Percentiles rank a stretch among this genome's conserved stretches.
phyloP scores from a whole-genome alignment of 2,113 vertebrate genomes.

The Campylorhamphus procurvoides region DNA sequence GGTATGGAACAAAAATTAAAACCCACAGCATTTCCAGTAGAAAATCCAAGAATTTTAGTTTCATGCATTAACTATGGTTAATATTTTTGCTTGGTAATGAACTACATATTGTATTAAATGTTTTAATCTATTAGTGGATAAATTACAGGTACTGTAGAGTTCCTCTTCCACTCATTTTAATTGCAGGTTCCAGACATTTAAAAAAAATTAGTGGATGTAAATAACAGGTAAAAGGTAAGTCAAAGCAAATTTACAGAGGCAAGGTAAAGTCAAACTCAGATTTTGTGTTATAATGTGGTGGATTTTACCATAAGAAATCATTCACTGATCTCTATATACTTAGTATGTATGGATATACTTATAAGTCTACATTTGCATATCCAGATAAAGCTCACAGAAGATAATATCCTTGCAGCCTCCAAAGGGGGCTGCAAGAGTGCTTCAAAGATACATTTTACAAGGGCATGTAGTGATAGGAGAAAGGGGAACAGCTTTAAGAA shows the following conservation, averaged over 20 bases:
- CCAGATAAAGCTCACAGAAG: neutral
- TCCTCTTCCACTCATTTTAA: neutral
- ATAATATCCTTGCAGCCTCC: neutral
- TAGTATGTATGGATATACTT: neutral
- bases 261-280: neutral
- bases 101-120: neutral
- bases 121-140: neutral
- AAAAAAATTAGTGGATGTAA: neutral
- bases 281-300: neutral
- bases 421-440: neutral
- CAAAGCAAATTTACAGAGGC: neutral
- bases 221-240: neutral
- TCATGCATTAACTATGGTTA: neutral
- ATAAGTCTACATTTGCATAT: fast-evolving
- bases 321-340: neutral
- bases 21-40: neutral
- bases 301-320: neutral
- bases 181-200: neutral
- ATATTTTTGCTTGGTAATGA: neutral
- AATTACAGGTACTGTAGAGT: neutral
- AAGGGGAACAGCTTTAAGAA: neutral
- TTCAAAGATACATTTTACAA: neutral
- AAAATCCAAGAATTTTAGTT: neutral
- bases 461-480: neutral
- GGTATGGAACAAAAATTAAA: neutral